phyloP scores from a whole-genome alignment of 2,888 invertebrate genomes.

The Sminthurinus aureus region DNA sequence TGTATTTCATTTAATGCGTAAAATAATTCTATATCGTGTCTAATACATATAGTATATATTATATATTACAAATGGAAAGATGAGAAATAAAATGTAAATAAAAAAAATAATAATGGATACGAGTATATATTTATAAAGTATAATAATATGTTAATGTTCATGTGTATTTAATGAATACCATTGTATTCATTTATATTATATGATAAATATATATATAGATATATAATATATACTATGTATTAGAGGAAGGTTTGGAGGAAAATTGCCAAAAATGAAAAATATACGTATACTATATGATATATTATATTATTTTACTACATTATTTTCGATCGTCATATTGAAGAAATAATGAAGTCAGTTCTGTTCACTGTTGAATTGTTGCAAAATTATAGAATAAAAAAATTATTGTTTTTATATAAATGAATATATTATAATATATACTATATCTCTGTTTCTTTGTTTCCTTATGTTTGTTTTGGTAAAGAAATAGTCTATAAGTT shows the following conservation, averaged over 20 bases:
- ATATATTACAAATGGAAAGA: background rate
- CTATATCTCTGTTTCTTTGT: background rate
- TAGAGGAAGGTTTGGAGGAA: conserved; percentile 16
- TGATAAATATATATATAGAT: conserved; percentile 16
- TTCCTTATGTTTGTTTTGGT: conserved; percentile 13
- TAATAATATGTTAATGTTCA: conserved; percentile 18
- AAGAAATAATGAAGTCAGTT: conserved; percentile 40
- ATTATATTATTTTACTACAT: too few relatives aligned
- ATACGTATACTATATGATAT: conserved; percentile 31
- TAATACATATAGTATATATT: too few relatives aligned
- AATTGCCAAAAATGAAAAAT: conserved; percentile 41
- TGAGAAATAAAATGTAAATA: background rate
- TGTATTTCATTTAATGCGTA: conserved; percentile 5
- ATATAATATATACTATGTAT: conserved; percentile 6
- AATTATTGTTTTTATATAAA: conserved; percentile 26
- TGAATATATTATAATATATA: background rate
- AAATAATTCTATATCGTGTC: background rate
- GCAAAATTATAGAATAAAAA: conserved; percentile 43
- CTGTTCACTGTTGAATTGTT: conserved; percentile 40
- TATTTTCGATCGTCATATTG: conserved; percentile 27
- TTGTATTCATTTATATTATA: background rate
- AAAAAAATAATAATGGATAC: conserved; percentile 20
- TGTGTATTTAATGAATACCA: conserved; percentile 13
- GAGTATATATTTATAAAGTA: conserved; percentile 22
- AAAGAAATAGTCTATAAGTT: conserved; percentile 24